These are phyloP conservation scores for Stenotaenia linearis DNA, from an alignment of 2,888 invertebrate species.

Conservation along the genomic window DNA sequence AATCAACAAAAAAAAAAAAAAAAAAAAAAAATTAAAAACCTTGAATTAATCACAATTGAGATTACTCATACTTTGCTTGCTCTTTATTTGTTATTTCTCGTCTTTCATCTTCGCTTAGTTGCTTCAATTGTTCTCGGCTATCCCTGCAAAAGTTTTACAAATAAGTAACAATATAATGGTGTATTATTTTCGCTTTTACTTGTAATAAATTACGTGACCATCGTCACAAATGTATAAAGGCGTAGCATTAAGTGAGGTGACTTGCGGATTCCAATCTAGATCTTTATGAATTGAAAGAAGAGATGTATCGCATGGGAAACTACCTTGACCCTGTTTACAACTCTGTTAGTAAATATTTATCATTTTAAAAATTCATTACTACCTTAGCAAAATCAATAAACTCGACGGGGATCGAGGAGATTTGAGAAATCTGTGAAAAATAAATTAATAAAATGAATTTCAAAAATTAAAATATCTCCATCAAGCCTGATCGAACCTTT, in stretches of 20 bases:
- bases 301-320: constrained; percentile 61
- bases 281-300: constrained; percentile 57
- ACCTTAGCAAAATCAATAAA: constrained; percentile 59
- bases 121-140: constrained; percentile 55
- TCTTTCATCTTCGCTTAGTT: constrained; percentile 57
- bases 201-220: constrained; percentile 62
- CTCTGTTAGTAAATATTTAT: neutral
- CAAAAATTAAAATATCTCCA: neutral
- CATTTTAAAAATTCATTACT: constrained; percentile 22
- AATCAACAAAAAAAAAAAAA: constrained; percentile 26
- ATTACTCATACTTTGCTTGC: constrained; percentile 46
- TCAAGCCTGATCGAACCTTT: constrained; percentile 45
- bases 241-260: constrained; percentile 54
- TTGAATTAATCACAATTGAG: neutral
- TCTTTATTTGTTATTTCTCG: constrained; percentile 59
- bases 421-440: constrained; percentile 48
- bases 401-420: constrained; percentile 59
- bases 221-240: constrained; percentile 57
- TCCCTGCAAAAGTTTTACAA: constrained; percentile 53
- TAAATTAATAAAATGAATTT: constrained; percentile 21
- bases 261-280: constrained; percentile 58
- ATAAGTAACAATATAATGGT: neutral
- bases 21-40: neutral
- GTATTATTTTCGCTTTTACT: constrained; percentile 49
- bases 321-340: constrained; percentile 48